A percentile compares a stretch with the other conserved stretches of the same genome.
phyloP scores from a whole-genome alignment of 2,888 invertebrate species.

The Chrysolina oricalcia region DNA sequence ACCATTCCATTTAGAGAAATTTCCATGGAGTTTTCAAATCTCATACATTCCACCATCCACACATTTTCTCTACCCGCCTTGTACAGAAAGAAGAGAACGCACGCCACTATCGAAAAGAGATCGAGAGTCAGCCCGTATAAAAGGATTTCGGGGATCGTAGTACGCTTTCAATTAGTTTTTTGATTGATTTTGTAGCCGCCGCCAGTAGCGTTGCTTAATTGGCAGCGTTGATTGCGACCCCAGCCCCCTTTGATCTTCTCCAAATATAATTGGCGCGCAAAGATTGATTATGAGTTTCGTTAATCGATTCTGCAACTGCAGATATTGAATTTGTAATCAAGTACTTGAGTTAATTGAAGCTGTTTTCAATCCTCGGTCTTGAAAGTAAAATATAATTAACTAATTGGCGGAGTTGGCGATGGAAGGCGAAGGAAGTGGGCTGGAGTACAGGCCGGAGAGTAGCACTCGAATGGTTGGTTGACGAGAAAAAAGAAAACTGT shows the following conservation, averaged over 20 bases:
- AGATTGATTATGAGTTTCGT: constrained; percentile 71
- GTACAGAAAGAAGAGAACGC: constrained; percentile 17
- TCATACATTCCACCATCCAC: background rate
- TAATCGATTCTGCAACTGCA: constrained; percentile 65
- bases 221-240: constrained; percentile 71
- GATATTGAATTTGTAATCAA: constrained; percentile 65
- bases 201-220: constrained; percentile 70
- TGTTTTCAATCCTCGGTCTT: constrained; percentile 50
- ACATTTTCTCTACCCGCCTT: constrained; percentile 34
- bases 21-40: constrained; percentile 1
- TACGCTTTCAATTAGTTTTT: constrained; percentile 72
- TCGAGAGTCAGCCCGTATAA: constrained; percentile 49
- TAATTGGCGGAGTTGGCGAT: constrained; percentile 53
- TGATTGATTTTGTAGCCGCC: constrained; percentile 71
- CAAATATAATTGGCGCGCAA: constrained; percentile 70
- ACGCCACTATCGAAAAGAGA: constrained; percentile 12
- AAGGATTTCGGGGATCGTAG: constrained; percentile 69
- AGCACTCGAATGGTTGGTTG: background rate
- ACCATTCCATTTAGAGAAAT: no score
- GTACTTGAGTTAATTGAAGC: constrained; percentile 62
- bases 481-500: background rate
- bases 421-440: constrained; percentile 21
- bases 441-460: constrained; percentile 40
- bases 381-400: constrained; percentile 58
- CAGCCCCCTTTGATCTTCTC: constrained; percentile 68